Conservation (phyloP, 1,140 invertebrate genomes). For the Holcopasites calliopsidis region DNA sequence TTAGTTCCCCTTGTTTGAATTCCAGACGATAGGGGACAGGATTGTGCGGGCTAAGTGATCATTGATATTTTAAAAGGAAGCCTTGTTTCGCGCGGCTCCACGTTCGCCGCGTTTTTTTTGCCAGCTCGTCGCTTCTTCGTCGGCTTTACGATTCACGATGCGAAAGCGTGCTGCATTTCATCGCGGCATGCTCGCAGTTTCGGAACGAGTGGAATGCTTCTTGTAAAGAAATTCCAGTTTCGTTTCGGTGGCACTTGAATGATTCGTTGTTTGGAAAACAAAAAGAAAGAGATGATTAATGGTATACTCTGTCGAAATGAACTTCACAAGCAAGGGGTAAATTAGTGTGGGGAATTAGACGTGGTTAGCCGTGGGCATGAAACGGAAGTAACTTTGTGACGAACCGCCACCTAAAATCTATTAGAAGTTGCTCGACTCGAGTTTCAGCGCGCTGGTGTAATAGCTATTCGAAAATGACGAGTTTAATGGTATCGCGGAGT, state of each 20-base stretch:
- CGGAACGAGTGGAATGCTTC: no score
- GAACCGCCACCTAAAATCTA: neutral
- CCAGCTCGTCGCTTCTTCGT: neutral
- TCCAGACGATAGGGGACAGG: constrained; percentile 2
- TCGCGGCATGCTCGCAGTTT: no score
- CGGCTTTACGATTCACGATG: neutral
- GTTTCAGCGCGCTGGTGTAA: neutral
- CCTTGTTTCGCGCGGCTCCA: neutral
- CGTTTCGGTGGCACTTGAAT: no score
- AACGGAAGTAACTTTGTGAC: neutral
- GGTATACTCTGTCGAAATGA: neutral
- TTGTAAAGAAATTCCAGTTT: no score
- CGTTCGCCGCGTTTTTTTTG: neutral
- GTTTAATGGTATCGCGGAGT: neutral
- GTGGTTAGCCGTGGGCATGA: neutral
- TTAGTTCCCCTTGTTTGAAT: constrained; percentile 31
- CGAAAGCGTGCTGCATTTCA: neutral
- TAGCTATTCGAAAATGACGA: neutral
- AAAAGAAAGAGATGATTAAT: no score
- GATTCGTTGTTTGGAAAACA: no score
- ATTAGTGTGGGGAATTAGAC: neutral
- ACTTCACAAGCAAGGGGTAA: neutral
- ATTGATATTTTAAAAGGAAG: neutral
- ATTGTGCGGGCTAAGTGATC: neutral
- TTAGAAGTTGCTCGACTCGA: neutral